Conservation (phyloP, 2,888 invertebrate species). For the Myathropa florea region DNA sequence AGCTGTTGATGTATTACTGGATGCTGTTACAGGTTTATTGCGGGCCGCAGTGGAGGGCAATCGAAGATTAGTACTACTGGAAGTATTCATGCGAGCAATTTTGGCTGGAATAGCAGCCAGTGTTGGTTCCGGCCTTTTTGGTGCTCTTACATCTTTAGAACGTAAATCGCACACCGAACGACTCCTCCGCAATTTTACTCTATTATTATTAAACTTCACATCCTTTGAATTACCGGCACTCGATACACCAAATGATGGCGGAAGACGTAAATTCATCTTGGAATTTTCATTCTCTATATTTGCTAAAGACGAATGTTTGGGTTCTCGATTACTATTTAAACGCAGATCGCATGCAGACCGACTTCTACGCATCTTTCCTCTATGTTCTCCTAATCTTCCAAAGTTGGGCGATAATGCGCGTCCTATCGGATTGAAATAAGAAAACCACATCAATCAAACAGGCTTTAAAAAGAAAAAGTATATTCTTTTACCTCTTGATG, state of each 20-base stretch:
- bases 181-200: conserved; percentile 76
- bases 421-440: conserved; percentile 59
- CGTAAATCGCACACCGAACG: conserved; percentile 76
- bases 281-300: neutral
- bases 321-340: conserved; percentile 66
- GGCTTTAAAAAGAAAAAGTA: neutral
- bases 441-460: neutral
- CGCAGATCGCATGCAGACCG: conserved; percentile 76
- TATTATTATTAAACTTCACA: conserved; percentile 57
- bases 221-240: conserved; percentile 73
- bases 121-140: conserved; percentile 76
- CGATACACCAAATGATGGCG: neutral
- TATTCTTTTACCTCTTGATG: conserved; percentile 73
- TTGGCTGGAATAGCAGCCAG: conserved; percentile 76
- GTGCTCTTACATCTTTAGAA: conserved; percentile 70
- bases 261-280: conserved; percentile 21
- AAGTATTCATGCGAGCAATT: conserved; percentile 72
- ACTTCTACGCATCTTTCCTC: conserved; percentile 76
- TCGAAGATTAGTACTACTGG: neutral
- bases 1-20: conserved; percentile 23
- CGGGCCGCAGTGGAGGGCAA: neutral
- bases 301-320: neutral
- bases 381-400: conserved; percentile 49
- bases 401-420: conserved; percentile 77
- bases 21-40: conserved; percentile 1